Conservation (phyloP, 2,888 invertebrate species). For the Caenorhabditis doughertyi region DNA sequence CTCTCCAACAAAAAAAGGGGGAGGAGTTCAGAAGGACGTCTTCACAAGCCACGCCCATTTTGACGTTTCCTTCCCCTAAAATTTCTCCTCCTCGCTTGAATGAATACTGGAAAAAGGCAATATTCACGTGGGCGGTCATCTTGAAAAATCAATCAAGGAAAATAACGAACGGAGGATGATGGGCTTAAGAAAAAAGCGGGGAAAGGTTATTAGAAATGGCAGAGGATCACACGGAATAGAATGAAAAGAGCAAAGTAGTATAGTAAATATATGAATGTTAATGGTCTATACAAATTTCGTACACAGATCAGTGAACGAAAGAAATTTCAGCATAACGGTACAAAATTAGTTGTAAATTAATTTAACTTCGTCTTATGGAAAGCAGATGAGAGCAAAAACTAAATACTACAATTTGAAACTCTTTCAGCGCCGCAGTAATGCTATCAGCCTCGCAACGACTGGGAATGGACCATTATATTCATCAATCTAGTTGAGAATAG, state of each 20-base stretch:
- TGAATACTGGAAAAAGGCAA: conserved; percentile 14
- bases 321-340: not conserved
- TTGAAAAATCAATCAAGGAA: conserved; percentile 34
- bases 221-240: not conserved
- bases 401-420: too few relatives aligned
- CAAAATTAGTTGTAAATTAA: too few relatives aligned
- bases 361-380: too few relatives aligned
- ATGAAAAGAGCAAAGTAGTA: not conserved
- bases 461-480: too few relatives aligned
- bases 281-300: not conserved
- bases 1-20: conserved; percentile 44
- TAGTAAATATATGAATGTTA: not conserved
- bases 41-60: conserved; percentile 36
- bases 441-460: too few relatives aligned
- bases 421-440: too few relatives aligned
- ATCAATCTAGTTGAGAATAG: too few relatives aligned
- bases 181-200: not conserved
- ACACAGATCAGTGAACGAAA: not conserved
- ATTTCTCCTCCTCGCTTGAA: conserved; percentile 38
- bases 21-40: conserved; percentile 58
- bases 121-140: conserved; percentile 21
- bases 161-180: not conserved
- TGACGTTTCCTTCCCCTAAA: conserved; percentile 15
- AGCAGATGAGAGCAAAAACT: too few relatives aligned
- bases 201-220: not conserved